Conservation (phyloP, 2,113 vertebrate genomes). For the Grammomys dolichurus region DNA sequence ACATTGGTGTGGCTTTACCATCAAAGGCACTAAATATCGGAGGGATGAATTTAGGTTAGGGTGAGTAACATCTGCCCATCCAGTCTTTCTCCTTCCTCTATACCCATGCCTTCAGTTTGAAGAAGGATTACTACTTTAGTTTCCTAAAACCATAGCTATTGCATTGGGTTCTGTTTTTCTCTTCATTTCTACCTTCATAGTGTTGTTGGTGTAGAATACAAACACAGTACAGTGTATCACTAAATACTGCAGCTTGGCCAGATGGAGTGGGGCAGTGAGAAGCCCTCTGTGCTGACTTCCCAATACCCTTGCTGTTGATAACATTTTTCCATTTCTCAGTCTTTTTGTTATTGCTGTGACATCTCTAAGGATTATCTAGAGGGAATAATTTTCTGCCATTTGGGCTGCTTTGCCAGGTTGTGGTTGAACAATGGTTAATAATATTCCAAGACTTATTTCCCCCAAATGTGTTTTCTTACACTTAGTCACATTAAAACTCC, state of each 20-base stretch:
- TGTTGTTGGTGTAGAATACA: neutral
- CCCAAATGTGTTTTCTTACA: conserved; percentile 75
- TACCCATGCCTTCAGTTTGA: neutral
- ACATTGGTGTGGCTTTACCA: neutral
- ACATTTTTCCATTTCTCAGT: neutral
- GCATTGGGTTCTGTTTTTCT: conserved; percentile 8
- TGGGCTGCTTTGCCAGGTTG: conserved; percentile 46
- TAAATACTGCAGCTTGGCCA: neutral
- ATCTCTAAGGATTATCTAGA: neutral
- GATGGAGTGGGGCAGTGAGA: neutral
- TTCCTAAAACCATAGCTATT: conserved; percentile 31
- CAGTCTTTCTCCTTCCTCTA: neutral
- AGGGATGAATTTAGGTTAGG: neutral
- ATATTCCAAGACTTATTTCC: conserved; percentile 56
- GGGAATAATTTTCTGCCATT: conserved; percentile 49
- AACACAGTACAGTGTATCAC: neutral
- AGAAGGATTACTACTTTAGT: conserved; percentile 11
- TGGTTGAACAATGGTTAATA: conserved; percentile 44
- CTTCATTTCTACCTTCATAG: neutral
- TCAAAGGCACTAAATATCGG: neutral
- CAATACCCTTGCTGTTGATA: neutral
- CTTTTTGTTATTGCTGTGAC: neutral
- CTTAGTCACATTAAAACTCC: conserved; percentile 78
- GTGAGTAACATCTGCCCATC: neutral
- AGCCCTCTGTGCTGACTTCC: neutral